A percentile compares a stretch with the other conserved stretches of the same genome.
Evolutionary conservation across 2,888 invertebrate species (phyloP).

Genomic region (Pristionchus exspectatus): DNA sequence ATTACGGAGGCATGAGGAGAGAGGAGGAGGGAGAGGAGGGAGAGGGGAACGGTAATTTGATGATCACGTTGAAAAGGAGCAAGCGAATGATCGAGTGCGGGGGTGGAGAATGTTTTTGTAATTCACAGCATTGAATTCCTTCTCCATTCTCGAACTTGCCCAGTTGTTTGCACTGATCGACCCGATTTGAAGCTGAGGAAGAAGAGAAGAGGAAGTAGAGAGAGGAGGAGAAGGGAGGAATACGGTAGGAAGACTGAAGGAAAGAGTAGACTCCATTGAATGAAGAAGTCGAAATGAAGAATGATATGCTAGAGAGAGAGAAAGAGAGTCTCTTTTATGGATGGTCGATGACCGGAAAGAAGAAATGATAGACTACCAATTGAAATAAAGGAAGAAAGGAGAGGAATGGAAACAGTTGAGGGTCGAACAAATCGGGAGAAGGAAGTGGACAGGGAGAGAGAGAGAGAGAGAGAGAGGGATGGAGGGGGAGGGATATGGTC

Average conservation of each 20-base stretch:
- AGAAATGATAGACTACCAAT: not conserved
- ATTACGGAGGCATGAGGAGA: not conserved
- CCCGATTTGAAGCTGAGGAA: slow-evolving; percentile 6
- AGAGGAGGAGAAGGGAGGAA: not conserved
- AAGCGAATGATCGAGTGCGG: not conserved
- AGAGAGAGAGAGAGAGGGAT: not conserved
- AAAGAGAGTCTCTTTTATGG: not conserved
- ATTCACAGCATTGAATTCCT: not conserved
- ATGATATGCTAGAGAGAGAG: slow-evolving; percentile 9
- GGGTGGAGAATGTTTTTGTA: not conserved
- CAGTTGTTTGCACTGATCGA: not conserved
- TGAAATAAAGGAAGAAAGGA: not conserved
- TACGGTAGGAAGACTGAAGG: too few species aligned
- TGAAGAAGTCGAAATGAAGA: slow-evolving; percentile 25
- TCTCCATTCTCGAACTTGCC: not conserved
- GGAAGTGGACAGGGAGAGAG: not conserved
- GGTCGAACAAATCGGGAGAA: not conserved
- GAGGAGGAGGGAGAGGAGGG: not conserved
- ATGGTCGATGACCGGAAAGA: slow-evolving; percentile 14
- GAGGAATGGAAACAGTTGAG: not conserved
- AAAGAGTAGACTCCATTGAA: too few species aligned
- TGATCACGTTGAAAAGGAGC: not conserved
- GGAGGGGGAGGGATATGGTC: not conserved
- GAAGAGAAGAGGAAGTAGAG: not conserved
- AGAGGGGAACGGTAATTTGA: not conserved